Percentiles rank a stretch among this genome's conserved stretches.
phyloP scores from a whole-genome alignment of 1,140 invertebrate genomes.

The Gerris buenoi region DNA sequence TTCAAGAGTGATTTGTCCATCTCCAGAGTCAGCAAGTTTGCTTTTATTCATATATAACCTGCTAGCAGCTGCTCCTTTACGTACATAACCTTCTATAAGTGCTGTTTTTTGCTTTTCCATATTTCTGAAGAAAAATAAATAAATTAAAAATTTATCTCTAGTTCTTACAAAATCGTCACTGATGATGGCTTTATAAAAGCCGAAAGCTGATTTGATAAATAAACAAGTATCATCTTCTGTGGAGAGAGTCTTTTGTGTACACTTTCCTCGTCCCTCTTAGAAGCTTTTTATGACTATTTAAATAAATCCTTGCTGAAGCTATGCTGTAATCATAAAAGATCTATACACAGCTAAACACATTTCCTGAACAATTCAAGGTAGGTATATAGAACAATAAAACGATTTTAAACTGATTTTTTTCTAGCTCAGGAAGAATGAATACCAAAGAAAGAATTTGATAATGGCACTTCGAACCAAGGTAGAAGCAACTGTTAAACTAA shows the following conservation, averaged over 20 bases:
- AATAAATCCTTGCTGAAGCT: too few relatives aligned
- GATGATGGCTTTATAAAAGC: too few relatives aligned
- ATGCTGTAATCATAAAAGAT: background rate
- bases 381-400: background rate
- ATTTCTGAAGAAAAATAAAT: slow-evolving; percentile 38
- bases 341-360: background rate
- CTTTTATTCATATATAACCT: slow-evolving; percentile 31
- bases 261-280: too few relatives aligned
- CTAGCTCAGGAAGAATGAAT: background rate
- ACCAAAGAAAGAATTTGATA: slow-evolving; percentile 9
- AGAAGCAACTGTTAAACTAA: slow-evolving; percentile 14
- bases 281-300: too few relatives aligned
- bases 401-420: background rate
- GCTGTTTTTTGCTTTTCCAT: slow-evolving; percentile 69
- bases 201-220: too few relatives aligned
- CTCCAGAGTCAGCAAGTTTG: slow-evolving; percentile 10
- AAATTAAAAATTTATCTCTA: too few relatives aligned
- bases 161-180: too few relatives aligned
- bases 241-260: too few relatives aligned
- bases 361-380: background rate
- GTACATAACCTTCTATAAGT: slow-evolving; percentile 59
- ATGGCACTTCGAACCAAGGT: slow-evolving; percentile 1
- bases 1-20: slow-evolving; percentile 26
- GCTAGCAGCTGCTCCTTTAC: slow-evolving; percentile 55
- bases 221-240: too few relatives aligned